Conservation (phyloP, 2,797 vertebrate genomes). For the Sebastiscus albofasciatus region DNA sequence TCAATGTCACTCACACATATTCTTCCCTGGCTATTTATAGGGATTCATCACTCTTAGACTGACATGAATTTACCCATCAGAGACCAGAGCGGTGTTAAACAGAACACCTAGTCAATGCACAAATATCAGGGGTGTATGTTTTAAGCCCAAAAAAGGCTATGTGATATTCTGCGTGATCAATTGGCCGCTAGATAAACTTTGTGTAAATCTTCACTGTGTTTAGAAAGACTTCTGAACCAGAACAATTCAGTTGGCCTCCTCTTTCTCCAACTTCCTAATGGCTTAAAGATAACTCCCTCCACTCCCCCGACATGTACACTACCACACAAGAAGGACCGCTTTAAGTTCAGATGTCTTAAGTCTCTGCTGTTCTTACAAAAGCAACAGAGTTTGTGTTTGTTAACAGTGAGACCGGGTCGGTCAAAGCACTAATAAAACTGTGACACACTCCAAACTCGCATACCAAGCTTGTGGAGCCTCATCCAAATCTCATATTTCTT, state of each 20-base stretch:
- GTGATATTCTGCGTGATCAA: conserved; percentile 74
- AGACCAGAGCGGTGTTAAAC: conserved; percentile 60
- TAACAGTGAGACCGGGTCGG: background rate
- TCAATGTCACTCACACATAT: conserved; percentile 23
- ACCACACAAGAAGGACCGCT: background rate
- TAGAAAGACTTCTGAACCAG: conserved; percentile 72
- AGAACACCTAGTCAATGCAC: conserved; percentile 55
- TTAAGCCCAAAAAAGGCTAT: conserved; percentile 81
- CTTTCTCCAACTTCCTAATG: conserved; percentile 27
- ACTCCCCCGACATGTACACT: background rate
- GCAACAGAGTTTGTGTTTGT: background rate
- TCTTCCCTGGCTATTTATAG: conserved; percentile 38
- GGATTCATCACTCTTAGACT: conserved; percentile 18
- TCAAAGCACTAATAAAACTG: background rate
- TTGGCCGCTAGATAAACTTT: conserved; percentile 69
- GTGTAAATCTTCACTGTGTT: conserved; percentile 79
- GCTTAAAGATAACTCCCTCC: conserved; percentile 1
- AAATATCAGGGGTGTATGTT: conserved; percentile 68
- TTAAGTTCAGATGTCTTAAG: background rate
- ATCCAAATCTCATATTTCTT: conserved; percentile 3
- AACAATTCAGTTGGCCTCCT: conserved; percentile 50
- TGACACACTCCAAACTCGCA: background rate
- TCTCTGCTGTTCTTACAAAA: conserved; percentile 1
- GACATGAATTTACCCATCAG: conserved; percentile 58
- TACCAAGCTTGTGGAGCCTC: background rate